Base-by-base conservation (phyloP, 2,113 vertebrate species). In the Brevimyrus niger region DNA sequence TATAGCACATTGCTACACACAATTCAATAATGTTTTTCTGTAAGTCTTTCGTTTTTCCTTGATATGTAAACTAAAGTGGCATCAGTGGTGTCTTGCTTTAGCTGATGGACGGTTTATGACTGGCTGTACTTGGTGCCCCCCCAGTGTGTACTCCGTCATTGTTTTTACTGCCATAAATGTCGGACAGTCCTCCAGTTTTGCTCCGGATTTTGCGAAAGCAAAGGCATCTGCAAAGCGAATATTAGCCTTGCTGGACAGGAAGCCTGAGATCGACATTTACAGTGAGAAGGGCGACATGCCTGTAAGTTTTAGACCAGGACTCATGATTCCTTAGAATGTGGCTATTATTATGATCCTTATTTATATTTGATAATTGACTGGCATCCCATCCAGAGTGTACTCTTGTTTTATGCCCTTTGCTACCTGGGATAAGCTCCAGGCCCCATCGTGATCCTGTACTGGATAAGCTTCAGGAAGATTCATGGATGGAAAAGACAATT, bases 151-250 rank as follows among this genome's bases (percentile, higher is more conserved):
- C 92, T 96, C 96, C 87, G 96, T 96, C 11, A 92, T 98, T 91
- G 94, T 97, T 10, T 96, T 97, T 92, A 95, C 97, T 3, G 96
- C 97, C 0, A 96, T 97, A 94, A 96, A 95, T 10, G 87, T 97
- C 1, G 97, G 97, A 90, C 96, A 97, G 17, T 92, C 87, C 3
- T 96, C 95, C 44, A 97, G 97, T 50, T 96, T 97, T 90, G 95
- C 96, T 89, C 97, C 97, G 69, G 96, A 97, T 92, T 97, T 97
- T 38, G 95, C 96, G 51, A 97, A 97, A 94, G 97, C 97, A 88
- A 98, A 96, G 92, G 76, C 94, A 31, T 96, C 97, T 53, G 95
- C 97, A 27, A 94, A 94, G 11, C 94, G 97, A 87, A 90, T 98
- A 89, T 95, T 97, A 58, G 48, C 58, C 87, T 92, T 97, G 50